Percentiles rank a stretch among this genome's conserved stretches.
Conservation (phyloP, 37 sponge, comb jelly and placozoan species). For the Aphrocallistes beatrix region DNA sequence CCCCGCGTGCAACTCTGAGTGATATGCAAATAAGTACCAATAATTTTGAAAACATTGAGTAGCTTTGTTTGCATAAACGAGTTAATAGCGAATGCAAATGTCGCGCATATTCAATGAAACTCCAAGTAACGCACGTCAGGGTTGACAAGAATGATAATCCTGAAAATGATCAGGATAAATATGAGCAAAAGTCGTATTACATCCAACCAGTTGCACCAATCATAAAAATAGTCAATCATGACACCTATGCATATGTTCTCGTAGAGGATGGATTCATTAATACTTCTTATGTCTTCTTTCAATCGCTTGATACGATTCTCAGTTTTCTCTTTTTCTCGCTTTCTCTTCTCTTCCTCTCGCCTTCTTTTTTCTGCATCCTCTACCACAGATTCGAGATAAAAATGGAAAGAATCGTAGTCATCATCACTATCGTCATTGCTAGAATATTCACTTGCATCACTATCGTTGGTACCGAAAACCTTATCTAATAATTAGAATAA, state of each 20-base stretch:
- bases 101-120: neutral
- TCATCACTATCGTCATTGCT: too few relatives aligned
- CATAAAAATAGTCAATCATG: neutral
- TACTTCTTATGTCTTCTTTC: neutral
- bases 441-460: neutral
- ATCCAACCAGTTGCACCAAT: constrained; percentile 1
- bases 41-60: neutral
- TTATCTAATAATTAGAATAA: neutral
- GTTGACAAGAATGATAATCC: neutral
- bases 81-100: neutral
- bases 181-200: neutral
- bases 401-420: too few relatives aligned
- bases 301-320: neutral
- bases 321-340: neutral
- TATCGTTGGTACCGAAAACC: neutral
- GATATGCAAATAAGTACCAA: neutral
- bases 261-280: neutral
- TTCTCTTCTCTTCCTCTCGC: neutral
- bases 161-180: neutral
- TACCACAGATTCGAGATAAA: too few relatives aligned
- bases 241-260: too few relatives aligned
- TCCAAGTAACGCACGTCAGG: neutral
- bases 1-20: too few relatives aligned
- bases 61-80: neutral
- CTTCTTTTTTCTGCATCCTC: neutral